A percentile compares a stretch with the other conserved stretches of the same genome.
phyloP scores from a whole-genome alignment of 2,888 invertebrate genomes.

The Cheilosia vulpina region DNA sequence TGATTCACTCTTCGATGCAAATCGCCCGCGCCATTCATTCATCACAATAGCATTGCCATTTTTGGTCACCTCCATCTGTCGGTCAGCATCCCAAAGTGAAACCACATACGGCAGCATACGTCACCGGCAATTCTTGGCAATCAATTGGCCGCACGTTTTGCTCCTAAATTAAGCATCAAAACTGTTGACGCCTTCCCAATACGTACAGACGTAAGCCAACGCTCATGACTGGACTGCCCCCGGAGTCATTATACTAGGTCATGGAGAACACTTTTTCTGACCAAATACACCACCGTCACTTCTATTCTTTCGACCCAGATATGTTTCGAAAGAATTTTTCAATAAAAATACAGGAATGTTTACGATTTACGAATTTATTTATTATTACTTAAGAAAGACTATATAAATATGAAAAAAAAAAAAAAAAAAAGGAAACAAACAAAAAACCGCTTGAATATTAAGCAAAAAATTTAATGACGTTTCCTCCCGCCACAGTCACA shows the following conservation, averaged over 20 bases:
- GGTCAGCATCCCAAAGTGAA: background rate
- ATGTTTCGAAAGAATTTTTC: conserved; percentile 26
- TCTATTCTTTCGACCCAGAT: conserved; percentile 43
- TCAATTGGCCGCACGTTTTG: conserved; percentile 28
- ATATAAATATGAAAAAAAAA: background rate
- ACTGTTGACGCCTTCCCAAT: conserved; percentile 33
- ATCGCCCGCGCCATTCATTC: background rate
- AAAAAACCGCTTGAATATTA: conserved; percentile 1
- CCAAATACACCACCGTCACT: conserved; percentile 28
- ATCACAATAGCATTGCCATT: conserved; percentile 34
- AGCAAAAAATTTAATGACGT: conserved; percentile 29
- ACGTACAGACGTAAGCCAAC: background rate
- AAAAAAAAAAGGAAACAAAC: background rate
- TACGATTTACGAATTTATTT: background rate
- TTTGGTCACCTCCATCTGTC: conserved; percentile 27
- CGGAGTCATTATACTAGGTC: conserved; percentile 54
- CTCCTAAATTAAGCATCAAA: conserved; percentile 47
- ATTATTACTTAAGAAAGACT: conserved; percentile 22
- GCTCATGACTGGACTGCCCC: background rate
- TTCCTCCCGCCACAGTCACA: background rate
- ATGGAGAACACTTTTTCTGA: conserved; percentile 35
- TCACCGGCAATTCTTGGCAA: conserved; percentile 36
- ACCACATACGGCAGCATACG: background rate
- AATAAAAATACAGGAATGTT: conserved; percentile 3
- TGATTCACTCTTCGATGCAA: too few relatives aligned